Evolutionary conservation across 92 coral and sea anemone species (phyloP), one percentile per base, ranked within the genome.

Genomic region (Meandrina meandrites): DNA sequence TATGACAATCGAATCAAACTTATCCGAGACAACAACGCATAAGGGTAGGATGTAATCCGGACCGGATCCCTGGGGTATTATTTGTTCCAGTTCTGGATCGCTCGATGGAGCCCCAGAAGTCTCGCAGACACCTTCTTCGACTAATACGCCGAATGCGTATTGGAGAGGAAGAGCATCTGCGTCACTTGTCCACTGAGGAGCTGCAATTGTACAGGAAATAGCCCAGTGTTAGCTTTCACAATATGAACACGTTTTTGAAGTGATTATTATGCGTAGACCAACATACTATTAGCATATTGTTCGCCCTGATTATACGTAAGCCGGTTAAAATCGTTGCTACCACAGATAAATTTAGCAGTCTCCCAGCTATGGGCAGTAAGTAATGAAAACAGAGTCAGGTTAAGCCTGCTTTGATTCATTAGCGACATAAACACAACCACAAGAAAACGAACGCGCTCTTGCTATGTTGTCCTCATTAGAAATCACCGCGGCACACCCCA

Each of bases 61-160:
- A 13, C 92, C 92, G 37, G 71, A 77, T 4, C 92, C 94, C 40
- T 79, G 88, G 27, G 92, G 90, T 48, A 88, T 51, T 17, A 78
- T 78, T 28, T 47, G 40, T 28, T 78, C 67, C 21, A 37, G n/a
- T 32, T 78, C 67, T 35, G 40, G 35, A 28, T 78, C 64, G 17
- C 13, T 30, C 14, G 58, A 53, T 27, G 81, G 64, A 78, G 13
- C n/a, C 2, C 81, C 67, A 51, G 28, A 78, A 1, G 42, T 17
- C 81, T 78, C 62, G n/a, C 81, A 78, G 51, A 78, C 40, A 7
- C 31, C 40, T 27, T 53, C 19, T 3, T 78, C 66, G 67, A 15
- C 81, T 19, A 78, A 15, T 28, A 30, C 16, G 19, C 81, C 81
- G 8, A 78, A 78, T 11, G 37, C 34, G 37, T 78, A 78, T 51